Evolutionary conservation across 1,140 invertebrate species (phyloP), one percentile per base, ranked within the genome.

Genomic region (Whitmania pigra): DNA sequence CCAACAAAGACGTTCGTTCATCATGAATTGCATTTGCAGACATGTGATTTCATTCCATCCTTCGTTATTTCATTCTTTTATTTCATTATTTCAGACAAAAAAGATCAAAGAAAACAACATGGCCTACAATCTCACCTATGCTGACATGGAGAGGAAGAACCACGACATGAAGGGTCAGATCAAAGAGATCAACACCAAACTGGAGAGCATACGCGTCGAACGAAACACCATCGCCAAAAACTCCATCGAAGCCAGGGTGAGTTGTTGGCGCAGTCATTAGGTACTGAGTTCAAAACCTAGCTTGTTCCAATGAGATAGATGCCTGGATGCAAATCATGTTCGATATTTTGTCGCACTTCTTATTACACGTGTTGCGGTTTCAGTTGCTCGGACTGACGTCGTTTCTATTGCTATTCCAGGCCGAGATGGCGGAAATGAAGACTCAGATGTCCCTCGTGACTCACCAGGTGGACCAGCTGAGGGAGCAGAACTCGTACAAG

Each of bases 401-500:
- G 6, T 36, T 71, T 57, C 53, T 25, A 40, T 1, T 63, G 57
- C 57, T 2, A 36, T 72, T 74, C 22, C 68, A 84, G 80, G 83
- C 83, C 78, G 88, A 90, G 76, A 83, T 87, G 5, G 82, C 84
- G 9, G 88, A 88, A 75, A 82, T 89, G 74, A 86, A 86, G 73
- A 75, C 80, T 6, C 87, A 88, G 74, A 77, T 88, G 69, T 87
- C 87, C 77, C 82, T 88, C 22, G 82, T 85, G 76, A 85, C 79
- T 55, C 84, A 87, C 73, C 87, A 88, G 77, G 85, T 86, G n/a
- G 87, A 88, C 77, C 87, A 88, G 73, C 77, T 88, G 43, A 88
- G 88, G 75, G 88, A 89, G 73, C 86, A 88, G 75, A 86, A 89
- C 20, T 77, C 83, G 0, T 82, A 83, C 31, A 88, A 89, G 73